phyloP scores from a whole-genome alignment of 2,888 invertebrate genomes.

The Alitta virens region DNA sequence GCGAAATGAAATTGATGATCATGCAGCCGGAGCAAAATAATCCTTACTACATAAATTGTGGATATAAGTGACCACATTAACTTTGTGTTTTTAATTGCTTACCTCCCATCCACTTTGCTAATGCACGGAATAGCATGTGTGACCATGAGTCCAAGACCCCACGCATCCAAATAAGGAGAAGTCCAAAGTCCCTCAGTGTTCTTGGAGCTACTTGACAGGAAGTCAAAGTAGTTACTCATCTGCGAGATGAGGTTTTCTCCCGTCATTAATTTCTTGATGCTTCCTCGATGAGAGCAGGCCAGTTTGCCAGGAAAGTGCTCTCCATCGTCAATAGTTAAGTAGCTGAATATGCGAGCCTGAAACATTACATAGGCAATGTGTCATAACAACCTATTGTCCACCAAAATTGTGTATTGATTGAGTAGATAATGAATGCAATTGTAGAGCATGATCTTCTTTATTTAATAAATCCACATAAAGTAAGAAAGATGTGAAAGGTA shows the following conservation, averaged over 20 bases:
- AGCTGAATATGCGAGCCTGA: constrained; percentile 56
- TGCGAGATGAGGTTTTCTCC: constrained; percentile 58
- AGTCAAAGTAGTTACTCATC: constrained; percentile 58
- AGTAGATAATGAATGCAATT: no score
- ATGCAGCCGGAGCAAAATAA: no score
- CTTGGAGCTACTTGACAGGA: constrained; percentile 51
- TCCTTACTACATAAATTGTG: no score
- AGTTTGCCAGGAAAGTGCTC: constrained; percentile 55
- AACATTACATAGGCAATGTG: neutral
- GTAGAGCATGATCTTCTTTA: no score
- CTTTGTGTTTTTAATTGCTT: constrained; percentile 22
- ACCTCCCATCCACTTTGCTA: constrained; percentile 49
- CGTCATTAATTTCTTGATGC: constrained; percentile 50
- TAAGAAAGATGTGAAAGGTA: no score
- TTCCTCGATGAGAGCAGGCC: constrained; percentile 52
- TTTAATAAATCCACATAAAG: no score
- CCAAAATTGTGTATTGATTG: no score
- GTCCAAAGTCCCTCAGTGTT: constrained; percentile 56
- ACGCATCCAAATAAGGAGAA: constrained; percentile 57
- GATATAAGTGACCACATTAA: no score
- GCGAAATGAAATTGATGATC: no score
- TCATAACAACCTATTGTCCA: neutral
- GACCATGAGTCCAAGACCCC: constrained; percentile 57
- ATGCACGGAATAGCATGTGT: constrained; percentile 57
- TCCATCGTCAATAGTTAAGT: constrained; percentile 56